Evolutionary conservation across 2,113 vertebrate genomes (phyloP), one percentile per base, ranked within the genome.

Genomic region (Clarias magur): DNA sequence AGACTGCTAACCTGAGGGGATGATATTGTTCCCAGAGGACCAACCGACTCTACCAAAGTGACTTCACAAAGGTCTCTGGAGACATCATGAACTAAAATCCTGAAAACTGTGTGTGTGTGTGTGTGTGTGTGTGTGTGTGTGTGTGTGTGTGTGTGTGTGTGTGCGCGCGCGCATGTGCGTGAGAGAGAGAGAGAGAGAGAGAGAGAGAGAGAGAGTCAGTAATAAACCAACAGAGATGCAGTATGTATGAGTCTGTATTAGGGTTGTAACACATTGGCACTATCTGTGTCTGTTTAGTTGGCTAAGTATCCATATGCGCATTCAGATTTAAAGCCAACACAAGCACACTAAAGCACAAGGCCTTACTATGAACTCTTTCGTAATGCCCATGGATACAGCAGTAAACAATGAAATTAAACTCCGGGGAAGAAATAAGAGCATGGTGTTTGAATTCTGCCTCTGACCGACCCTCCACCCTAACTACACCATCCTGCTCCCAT

Each of bases 41-140:
- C 2, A 34, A 78, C 82, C 82, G 34, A 85, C 62, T 87, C 59
- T 42, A 85, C 54, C 83, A 80, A 85, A 85, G 86, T 80, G 72
- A 38, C 72, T 87, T 17, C 70, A 63, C 60, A 84, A 27, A 79
- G 48, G 75, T 79, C 88, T 84, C 86, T 82, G 59, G 79, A 83
- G 86, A 80, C 59, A 6, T 89, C 67, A 16, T 62, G 73, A 59
- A 68, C 72, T 84, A 75, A 89, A 82, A 63, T 84, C 70, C 78
- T 73, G 60, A 53, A 88, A 79, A 38, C 9, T 13, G 5, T 3
- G 4, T 34, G 27, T 72, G 38, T 75, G 38, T 48, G 34, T 42
- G 21, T 25, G 72, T 25, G 42, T 53, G 34, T 38, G 70, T 38
- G 30, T 38, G 30, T 72, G 30, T 72, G 68, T 70, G 65, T 68